A percentile compares a stretch with the other conserved stretches of the same genome.
phyloP scores from a whole-genome alignment of 2,888 invertebrate species.

The Cephus sareptanus region DNA sequence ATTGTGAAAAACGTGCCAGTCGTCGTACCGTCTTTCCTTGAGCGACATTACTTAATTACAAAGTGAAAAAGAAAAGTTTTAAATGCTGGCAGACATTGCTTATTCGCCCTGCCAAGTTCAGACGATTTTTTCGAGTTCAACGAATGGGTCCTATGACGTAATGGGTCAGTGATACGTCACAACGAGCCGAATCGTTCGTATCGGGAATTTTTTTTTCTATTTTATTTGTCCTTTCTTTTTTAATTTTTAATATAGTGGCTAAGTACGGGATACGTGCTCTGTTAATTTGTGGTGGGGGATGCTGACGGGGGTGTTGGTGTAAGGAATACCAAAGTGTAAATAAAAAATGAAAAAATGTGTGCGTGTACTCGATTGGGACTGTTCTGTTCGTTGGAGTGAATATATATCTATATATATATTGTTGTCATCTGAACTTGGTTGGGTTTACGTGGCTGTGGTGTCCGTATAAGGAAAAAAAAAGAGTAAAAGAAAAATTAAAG shows the following conservation, averaged over 20 bases:
- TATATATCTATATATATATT: constrained; percentile 19
- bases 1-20: constrained; percentile 3
- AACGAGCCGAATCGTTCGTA: not conserved
- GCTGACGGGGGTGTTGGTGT: not conserved
- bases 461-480: constrained; percentile 9
- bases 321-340: constrained; percentile 17
- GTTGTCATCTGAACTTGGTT: constrained; percentile 42
- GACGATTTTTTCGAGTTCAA: constrained; percentile 22
- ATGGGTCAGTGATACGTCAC: not conserved
- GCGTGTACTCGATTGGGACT: not conserved
- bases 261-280: not conserved
- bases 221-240: not conserved
- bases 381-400: constrained; percentile 8
- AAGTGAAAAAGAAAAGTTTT: not conserved
- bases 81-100: constrained; percentile 17
- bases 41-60: constrained; percentile 17
- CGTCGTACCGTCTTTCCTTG: not conserved
- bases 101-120: constrained; percentile 36
- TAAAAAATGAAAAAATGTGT: constrained; percentile 7
- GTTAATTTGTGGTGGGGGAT: not conserved
- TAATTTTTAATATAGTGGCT: not conserved
- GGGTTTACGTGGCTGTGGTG: constrained; percentile 47
- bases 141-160: not conserved
- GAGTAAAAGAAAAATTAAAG: constrained; percentile 19
- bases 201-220: not conserved